A percentile compares a stretch with the other conserved stretches of the same genome.
Evolutionary conservation across 1,140 invertebrate genomes (phyloP).

Genomic region (Amphibalanus amphitrite): DNA sequence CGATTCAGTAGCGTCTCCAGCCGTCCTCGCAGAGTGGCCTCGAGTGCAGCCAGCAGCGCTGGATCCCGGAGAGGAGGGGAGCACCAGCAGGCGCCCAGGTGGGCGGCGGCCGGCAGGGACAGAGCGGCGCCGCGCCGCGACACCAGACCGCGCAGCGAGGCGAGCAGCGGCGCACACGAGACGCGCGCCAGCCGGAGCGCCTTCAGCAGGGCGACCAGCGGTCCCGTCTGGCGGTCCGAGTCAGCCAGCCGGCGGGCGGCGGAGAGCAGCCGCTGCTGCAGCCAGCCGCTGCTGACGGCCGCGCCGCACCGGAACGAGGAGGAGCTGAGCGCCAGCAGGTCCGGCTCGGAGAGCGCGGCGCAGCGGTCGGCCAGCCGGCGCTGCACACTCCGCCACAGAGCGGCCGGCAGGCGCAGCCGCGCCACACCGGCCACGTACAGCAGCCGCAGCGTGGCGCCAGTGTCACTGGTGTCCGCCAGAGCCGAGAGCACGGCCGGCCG

Average conservation of each 20-base stretch:
- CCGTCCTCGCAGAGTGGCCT: background rate
- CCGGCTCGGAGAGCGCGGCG: background rate
- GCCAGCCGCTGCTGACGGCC: background rate
- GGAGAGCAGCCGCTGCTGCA: background rate
- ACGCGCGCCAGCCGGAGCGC: background rate
- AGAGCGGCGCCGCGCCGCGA: background rate
- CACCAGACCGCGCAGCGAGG: background rate
- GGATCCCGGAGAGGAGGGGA: background rate
- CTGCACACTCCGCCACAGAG: background rate
- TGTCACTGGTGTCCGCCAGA: background rate
- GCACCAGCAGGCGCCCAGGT: background rate
- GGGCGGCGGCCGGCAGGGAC: background rate
- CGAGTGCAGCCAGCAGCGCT: background rate
- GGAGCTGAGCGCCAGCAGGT: background rate
- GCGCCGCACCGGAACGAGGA: background rate
- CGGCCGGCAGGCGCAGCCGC: background rate
- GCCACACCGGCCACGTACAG: background rate
- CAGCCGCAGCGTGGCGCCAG: background rate
- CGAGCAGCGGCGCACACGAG: background rate
- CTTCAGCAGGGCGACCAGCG: background rate
- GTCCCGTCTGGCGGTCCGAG: background rate
- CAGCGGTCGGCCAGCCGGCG: background rate
- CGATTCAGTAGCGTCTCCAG: background rate
- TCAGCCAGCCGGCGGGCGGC: background rate
- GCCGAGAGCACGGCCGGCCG: background rate